Evolutionary conservation across 2,113 vertebrate species (phyloP), one percentile per base, ranked within the genome.

Genomic region (Typhlomys cinereus): DNA sequence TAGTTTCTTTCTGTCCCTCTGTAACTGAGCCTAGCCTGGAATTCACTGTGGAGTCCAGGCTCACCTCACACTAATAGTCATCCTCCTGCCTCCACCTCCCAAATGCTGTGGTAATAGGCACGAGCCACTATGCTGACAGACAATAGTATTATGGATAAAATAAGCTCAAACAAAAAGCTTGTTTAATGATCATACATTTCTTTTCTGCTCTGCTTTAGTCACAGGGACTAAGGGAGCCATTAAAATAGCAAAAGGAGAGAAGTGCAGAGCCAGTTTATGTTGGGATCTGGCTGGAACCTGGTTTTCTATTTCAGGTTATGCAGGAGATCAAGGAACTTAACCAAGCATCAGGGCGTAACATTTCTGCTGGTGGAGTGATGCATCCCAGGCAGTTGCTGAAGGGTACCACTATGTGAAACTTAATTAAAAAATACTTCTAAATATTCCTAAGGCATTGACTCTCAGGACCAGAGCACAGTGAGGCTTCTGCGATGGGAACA

Each of bases 121-220:
- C 8, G 18, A 66, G 14, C 7, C 57, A 59, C 8, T 23, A 3
- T 59, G 57, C 57, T 8, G 5, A 59, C 57, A 23, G 5, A 23
- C 11, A 57, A 20, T 25, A 36, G 62, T 83, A 46, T 5, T 81
- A 81, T 27, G 48, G 54, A n/a, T 79, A 41, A 66, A 88, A 75
- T 29, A 64, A 87, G 50, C 13, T 44, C 12, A 59, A 69, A 54
- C 46, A 67, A 18, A 86, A 67, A 27, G 29, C 44, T 69, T 93
- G 48, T 20, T 62, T n/a, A 82, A 18, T 31, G 74, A n/a, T 39
- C 54, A 57, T 44, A 93, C 87, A 36, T 91, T 5, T 4, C 15
- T 81, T 89, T 82, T 95, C 34, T 87, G 4, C 71, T 95, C 92
- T 93, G 73, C 12, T 27, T 85, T 70, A 48, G 74, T 66, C 25